Evolutionary conservation across 1,140 invertebrate species (phyloP), one percentile per base, ranked within the genome.

Genomic region (Dreissena rostriformis): DNA sequence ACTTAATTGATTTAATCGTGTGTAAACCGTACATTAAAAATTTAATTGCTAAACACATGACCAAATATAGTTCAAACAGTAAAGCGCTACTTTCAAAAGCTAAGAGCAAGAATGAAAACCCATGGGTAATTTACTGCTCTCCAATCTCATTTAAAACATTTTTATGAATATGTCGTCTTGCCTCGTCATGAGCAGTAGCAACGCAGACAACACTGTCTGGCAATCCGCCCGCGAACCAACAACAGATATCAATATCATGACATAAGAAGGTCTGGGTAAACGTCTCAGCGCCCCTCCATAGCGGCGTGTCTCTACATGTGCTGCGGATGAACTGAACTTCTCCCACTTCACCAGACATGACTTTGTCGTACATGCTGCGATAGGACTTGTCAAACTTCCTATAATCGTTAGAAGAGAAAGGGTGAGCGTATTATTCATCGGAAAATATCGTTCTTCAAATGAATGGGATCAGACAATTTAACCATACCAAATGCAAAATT

Each of bases 161-260:
- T 39, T 39, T 8, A 39, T 39, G 8, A 39, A 39, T n/a, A n/a
- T 5, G 39, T 39, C 8, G 8, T 8, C 39, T 2, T 39, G 39
- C 75, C 61, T 65, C 19, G 15, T 51, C 7, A 51, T 77, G 57
- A 11, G 57, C 57, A 39, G 75, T 22, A n/a, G 26, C 75, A 39
- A 77, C 22, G 39, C 75, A 77, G 26, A 77, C 75, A 19, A 77
- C 75, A n/a, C 10, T 66, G 15, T 63, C 61, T 15, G 75, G 75
- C 39, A 51, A 24, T 26, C 5, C 28, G n/a, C 51, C 63, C 29
- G 57, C 63, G 26, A 77, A 66, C 75, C 75, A 77, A 24, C 55
- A 63, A 63, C 63, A 22, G 15, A 77, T 77, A 29, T 77, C 75
- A 39, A 77, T 67, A 26, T 77, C 75, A 22, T 77, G 75, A 49